Percentiles rank a stretch among this genome's conserved stretches.
These are phyloP conservation scores for Cremastinae sp. DNA, from an alignment of 2,888 invertebrate species.

Conservation along the genomic window DNA sequence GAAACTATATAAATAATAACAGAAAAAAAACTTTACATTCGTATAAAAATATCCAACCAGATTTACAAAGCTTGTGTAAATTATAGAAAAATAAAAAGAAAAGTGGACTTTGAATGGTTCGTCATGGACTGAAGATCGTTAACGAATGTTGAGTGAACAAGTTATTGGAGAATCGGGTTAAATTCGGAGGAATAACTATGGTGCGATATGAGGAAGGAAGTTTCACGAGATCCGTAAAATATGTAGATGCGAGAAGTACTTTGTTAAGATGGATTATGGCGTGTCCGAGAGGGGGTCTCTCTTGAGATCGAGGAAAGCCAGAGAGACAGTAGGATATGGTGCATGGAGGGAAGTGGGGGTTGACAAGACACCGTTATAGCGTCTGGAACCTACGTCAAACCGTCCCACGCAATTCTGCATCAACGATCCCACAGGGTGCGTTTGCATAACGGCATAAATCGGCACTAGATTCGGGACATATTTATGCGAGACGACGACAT, in stretches of 20 bases:
- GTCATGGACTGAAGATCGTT: too few species aligned
- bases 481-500: constrained; percentile 66
- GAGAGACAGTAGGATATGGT: constrained; percentile 4
- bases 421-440: constrained; percentile 60
- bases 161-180: not conserved
- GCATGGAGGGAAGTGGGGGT: constrained; percentile 18
- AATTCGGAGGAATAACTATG: not conserved
- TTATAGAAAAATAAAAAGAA: too few species aligned
- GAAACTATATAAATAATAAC: too few species aligned
- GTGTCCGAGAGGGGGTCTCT: constrained; percentile 45
- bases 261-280: constrained; percentile 51
- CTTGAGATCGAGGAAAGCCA: constrained; percentile 35
- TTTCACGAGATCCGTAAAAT: too few species aligned
- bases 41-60: too few species aligned
- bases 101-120: too few species aligned
- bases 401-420: constrained; percentile 60
- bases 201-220: not conserved
- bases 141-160: too few species aligned
- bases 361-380: constrained; percentile 6
- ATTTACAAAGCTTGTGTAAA: too few species aligned
- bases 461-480: constrained; percentile 64
- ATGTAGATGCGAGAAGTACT: too few species aligned
- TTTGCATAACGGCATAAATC: constrained; percentile 68
- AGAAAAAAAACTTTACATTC: too few species aligned
- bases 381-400: constrained; percentile 60